A percentile compares a stretch with the other conserved stretches of the same genome.
Conservation (phyloP, 2,113 vertebrate genomes). For the Syrmaticus mikado region DNA sequence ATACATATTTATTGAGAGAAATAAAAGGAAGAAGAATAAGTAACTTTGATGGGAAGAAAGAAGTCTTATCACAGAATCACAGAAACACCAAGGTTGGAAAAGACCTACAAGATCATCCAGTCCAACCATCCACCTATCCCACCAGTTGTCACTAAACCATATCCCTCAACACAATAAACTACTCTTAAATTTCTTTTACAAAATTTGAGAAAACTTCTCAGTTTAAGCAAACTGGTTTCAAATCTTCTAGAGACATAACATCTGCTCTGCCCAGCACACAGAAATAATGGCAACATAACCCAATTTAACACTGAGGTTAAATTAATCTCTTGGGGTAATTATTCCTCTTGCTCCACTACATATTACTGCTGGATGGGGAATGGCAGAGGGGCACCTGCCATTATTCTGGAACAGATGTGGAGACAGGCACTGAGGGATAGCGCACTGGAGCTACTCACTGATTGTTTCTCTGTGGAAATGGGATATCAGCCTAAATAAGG, state of each 20-base stretch:
- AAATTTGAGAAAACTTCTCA: not conserved
- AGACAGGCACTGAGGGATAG: not conserved
- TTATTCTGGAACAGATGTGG: not conserved
- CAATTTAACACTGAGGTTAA: not conserved
- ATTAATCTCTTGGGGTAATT: not conserved
- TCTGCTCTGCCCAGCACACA: not conserved
- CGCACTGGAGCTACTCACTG: not conserved
- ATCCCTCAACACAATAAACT: not conserved
- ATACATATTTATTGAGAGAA: not conserved
- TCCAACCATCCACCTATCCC: too few species aligned
- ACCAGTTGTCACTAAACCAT: too few species aligned
- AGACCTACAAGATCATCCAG: too few species aligned
- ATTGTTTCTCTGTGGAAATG: not conserved
- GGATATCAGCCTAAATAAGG: not conserved
- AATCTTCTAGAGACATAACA: not conserved
- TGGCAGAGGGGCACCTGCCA: rapidly evolving
- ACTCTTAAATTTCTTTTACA: not conserved
- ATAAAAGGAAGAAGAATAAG: not conserved
- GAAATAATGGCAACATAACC: not conserved
- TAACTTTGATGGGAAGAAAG: not conserved
- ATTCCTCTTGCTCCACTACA: not conserved
- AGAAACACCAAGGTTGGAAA: too few species aligned
- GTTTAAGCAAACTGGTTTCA: not conserved
- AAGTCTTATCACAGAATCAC: not conserved
- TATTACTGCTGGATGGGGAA: not conserved